A percentile compares a stretch with the other conserved stretches of the same genome.
phyloP scores from a whole-genome alignment of 2,888 invertebrate genomes.

The Oegoconia quadripuncta region DNA sequence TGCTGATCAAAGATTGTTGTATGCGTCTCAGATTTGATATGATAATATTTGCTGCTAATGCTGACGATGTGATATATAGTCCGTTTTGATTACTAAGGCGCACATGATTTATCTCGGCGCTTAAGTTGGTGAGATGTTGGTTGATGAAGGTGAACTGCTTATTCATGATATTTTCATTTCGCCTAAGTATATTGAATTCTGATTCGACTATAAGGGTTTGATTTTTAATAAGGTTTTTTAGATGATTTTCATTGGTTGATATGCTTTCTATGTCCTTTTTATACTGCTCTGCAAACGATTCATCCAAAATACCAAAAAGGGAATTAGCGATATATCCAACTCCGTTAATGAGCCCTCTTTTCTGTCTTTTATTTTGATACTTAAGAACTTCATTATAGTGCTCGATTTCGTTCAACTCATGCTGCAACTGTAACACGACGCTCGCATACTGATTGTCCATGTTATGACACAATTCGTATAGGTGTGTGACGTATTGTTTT shows the following conservation, averaged over 20 bases:
- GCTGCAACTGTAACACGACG: constrained; percentile 7
- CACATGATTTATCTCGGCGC: neutral
- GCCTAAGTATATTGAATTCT: constrained; percentile 10
- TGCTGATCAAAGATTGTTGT: neutral
- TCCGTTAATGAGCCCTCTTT: constrained; percentile 15
- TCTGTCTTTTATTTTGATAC: constrained; percentile 5
- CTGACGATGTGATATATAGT: no score
- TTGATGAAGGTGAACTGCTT: neutral
- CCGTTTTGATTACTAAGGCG: neutral
- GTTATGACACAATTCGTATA: no score
- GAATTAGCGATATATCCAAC: neutral
- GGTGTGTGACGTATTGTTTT: neutral
- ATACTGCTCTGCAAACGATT: neutral
- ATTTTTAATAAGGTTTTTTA: constrained; percentile 9
- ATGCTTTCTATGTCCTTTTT: constrained; percentile 3
- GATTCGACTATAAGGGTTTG: constrained; percentile 13
- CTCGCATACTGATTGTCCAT: constrained; percentile 7
- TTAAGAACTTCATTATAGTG: constrained; percentile 13
- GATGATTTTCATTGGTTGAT: constrained; percentile 10
- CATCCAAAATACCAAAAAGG: neutral
- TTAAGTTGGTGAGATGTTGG: neutral
- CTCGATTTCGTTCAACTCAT: constrained; percentile 4
- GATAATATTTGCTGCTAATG: neutral
- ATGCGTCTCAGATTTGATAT: neutral
- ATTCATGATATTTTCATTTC: constrained; percentile 8